These are phyloP conservation scores for Mus minutoides DNA, from an alignment of 2,797 vertebrate genomes.

Conservation along the genomic window DNA sequence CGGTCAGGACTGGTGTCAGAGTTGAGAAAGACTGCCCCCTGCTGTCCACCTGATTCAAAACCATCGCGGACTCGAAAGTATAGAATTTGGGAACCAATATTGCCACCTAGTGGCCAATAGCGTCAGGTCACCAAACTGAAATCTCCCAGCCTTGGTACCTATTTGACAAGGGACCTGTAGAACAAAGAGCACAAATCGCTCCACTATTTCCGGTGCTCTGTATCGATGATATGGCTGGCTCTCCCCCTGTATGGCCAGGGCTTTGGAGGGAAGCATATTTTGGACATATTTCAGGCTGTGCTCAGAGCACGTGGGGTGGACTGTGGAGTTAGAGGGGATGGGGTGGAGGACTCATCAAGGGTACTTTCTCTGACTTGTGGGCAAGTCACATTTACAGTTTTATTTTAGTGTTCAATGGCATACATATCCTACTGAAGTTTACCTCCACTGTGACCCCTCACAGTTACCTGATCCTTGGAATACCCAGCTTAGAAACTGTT, in stretches of 20 bases:
- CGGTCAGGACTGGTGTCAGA: neutral
- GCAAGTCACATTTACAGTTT: neutral
- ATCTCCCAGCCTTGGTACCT: neutral
- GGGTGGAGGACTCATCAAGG: neutral
- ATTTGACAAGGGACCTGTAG: neutral
- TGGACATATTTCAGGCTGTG: neutral
- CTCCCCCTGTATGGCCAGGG: neutral
- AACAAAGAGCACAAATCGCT: neutral
- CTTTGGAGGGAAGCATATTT: neutral
- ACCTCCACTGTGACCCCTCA: neutral
- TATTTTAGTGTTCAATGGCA: neutral
- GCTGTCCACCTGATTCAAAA: neutral
- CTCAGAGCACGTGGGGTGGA: neutral
- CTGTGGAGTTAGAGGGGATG: neutral
- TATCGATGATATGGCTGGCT: neutral
- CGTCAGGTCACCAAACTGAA: neutral
- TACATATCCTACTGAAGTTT: neutral
- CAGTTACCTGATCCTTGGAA: neutral
- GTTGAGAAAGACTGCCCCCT: slow-evolving; percentile 62
- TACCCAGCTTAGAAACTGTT: neutral
- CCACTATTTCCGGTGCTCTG: neutral
- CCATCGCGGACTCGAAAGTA: no score
- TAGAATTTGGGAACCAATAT: slow-evolving; percentile 1
- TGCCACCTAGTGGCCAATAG: slow-evolving; percentile 42
- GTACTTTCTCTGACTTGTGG: neutral